Percentiles rank a stretch among this genome's conserved stretches.
Conservation (phyloP, 2,113 vertebrate genomes). For the Raja brachyura region DNA sequence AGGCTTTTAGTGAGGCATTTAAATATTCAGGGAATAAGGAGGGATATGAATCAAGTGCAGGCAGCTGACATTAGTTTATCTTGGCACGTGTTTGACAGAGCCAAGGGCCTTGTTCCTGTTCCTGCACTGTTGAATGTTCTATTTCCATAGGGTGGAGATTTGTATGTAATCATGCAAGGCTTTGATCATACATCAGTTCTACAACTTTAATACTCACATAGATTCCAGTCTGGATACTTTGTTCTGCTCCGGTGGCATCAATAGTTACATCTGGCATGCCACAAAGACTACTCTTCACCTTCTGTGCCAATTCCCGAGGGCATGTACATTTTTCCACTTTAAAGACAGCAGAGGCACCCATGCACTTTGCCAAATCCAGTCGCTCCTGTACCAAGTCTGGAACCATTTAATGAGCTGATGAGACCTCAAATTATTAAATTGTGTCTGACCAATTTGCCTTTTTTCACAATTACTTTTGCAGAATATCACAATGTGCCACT, state of each 20-base stretch:
- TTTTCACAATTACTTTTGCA: not conserved
- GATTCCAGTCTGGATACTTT: slow-evolving; percentile 20
- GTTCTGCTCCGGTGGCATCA: slow-evolving; percentile 34
- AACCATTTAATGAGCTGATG: not conserved
- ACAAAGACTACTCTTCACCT: not conserved
- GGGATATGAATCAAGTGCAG: too few relatives aligned
- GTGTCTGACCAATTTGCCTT: not conserved
- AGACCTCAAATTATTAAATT: not conserved
- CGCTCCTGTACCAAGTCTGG: slow-evolving; percentile 28
- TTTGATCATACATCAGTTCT: not conserved
- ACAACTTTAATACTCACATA: slow-evolving; percentile 28
- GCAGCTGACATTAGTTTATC: too few relatives aligned
- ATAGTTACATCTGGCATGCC: slow-evolving; percentile 18
- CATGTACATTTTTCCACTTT: not conserved
- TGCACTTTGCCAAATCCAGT: slow-evolving; percentile 18
- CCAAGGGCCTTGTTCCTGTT: too few relatives aligned
- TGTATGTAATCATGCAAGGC: not conserved
- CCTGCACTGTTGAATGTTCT: too few relatives aligned
- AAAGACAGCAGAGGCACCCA: not conserved
- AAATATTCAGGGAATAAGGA: too few relatives aligned
- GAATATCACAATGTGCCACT: not conserved
- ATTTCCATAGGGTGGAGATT: too few relatives aligned
- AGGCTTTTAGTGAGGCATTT: too few relatives aligned
- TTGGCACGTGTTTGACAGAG: too few relatives aligned
- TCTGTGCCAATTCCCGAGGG: slow-evolving; percentile 23